Percentiles rank a stretch among this genome's conserved stretches.
phyloP scores from a whole-genome alignment of 2,888 invertebrate species.

The Lacanobia wlatinum region DNA sequence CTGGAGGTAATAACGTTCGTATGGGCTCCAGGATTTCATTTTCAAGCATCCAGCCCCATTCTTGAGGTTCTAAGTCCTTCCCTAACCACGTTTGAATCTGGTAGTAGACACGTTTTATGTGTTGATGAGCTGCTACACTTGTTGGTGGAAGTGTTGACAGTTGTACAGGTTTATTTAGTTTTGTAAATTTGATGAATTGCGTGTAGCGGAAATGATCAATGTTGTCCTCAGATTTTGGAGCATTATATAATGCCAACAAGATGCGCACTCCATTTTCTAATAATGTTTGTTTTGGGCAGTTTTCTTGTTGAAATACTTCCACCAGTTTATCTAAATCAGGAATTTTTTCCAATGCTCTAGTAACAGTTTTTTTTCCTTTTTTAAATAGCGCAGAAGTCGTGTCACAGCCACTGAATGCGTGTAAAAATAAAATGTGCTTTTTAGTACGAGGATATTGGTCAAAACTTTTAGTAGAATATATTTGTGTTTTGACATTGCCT shows the following conservation, averaged over 20 bases:
- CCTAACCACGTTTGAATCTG: slow-evolving; percentile 68
- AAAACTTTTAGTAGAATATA: slow-evolving; percentile 4
- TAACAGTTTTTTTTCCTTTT: background rate
- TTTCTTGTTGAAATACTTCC: background rate
- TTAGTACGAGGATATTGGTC: background rate
- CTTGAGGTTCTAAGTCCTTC: slow-evolving; percentile 65
- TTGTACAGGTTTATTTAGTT: background rate
- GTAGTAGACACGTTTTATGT: slow-evolving; percentile 66
- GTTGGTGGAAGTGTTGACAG: background rate
- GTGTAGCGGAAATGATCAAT: background rate
- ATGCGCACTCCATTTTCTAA: background rate
- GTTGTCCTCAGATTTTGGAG: slow-evolving; percentile 53
- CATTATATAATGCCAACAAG: slow-evolving; percentile 63
- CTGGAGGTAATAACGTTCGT: slow-evolving; percentile 41
- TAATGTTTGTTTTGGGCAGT: background rate
- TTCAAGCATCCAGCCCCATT: slow-evolving; percentile 66
- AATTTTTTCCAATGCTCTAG: background rate
- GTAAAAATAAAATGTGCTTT: background rate
- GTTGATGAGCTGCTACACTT: slow-evolving; percentile 55
- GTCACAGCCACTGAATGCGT: too few species aligned
- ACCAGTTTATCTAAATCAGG: background rate
- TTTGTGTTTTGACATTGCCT: background rate
- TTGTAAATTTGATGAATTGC: background rate
- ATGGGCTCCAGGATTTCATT: slow-evolving; percentile 72
- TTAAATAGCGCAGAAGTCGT: background rate